Base-by-base conservation (phyloP, 2,888 invertebrate genomes). In the Xylota segnis region DNA sequence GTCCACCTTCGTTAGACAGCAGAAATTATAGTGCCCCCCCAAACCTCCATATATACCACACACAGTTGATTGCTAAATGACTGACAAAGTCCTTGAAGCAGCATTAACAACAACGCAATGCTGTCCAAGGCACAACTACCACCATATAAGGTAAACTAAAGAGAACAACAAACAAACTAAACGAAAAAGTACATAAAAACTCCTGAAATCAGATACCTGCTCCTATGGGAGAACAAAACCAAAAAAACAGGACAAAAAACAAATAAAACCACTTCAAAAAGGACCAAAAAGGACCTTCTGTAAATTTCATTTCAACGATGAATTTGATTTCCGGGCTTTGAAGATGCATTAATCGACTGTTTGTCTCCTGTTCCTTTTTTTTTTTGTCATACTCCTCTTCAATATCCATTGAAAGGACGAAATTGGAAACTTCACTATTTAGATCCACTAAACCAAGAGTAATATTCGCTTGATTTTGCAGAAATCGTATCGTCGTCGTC, bases 361-460 rank as follows among this genome's bases (percentile, higher is more conserved):
- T 61, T 63, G 74, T 47, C 58, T 43, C 18, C 29, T 5, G 34
- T 27, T 43, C 23, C 12, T 34, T 5, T n/a, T 27, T 1, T 23
- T 3, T 23, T 10, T 23, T 5, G 12, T n/a, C n/a, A n/a, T 23
- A 37, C 5, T n/a, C 37, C 0, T 18, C 63, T 16, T 4, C 34
- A 9, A 9, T 9, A 47, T 6, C 27, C 18, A 43, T n/a, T 52
- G 32, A 16, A 61, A 56, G 65, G 56, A 50, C 45, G 34, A 65
- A 75, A 75, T 59, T 75, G 72, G n/a, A 72, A 61, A 52, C 50
- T 50, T 34, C 43, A 32, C 40, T 27, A 61, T 63, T 72, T 40
- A 40, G 50, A 61, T 72, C 29, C 18, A 74, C 52, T 74, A 74
- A 74, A 52, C 63, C 74, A 54, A 52, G 74, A 63, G 63, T 74